Evolutionary conservation across 2,113 vertebrate genomes (phyloP), one percentile per base, ranked within the genome.

Genomic region (Passer montanus): DNA sequence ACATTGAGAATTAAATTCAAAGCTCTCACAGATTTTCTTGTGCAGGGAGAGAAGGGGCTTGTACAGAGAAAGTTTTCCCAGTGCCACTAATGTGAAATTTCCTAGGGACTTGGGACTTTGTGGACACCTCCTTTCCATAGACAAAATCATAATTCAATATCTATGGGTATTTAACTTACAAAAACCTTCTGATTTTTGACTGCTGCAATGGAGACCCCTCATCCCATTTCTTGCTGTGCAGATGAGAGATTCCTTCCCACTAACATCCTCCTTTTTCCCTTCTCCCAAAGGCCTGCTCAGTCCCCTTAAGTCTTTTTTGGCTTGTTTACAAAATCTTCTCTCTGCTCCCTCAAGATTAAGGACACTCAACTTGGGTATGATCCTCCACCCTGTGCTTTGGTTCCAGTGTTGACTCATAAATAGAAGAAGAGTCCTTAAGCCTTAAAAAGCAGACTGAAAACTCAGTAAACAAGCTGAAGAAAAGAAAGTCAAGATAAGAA

Each of bases 401-500:
- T 95, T 94, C 55, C 77, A 49, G 28, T 15, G 31, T 33, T 62
- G 70, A 89, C 67, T 93, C 78, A 17, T 31, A 88, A 72, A 43
- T 13, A 60, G 77, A 88, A 60, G 77, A 88, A 94, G 84, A 78
- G 70, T 95, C 70, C 84, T 91, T 95, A 89, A 95, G 70, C 70
- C 53, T 80, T 67, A 87, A 94, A 76, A 94, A 93, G 83, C 67
- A 95, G 89, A 87, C 17, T 87, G 81, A 91, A 97, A 90, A 85
- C 49, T 95, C 49, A 59, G 39, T 90, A 95, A 95, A 97, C 47
- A 90, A 93, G 53, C 30, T 70, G 69, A 84, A 82, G 73, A 85
- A 68, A 44, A 63, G 67, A 74, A 89, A 85, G 62, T 83, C 68
- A 46, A 94, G 59, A 46, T 59, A 59, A 81, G 64, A 74, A 86